Base-by-base conservation (phyloP, 1,140 invertebrate species). In the Proctacanthus coquilletti region DNA sequence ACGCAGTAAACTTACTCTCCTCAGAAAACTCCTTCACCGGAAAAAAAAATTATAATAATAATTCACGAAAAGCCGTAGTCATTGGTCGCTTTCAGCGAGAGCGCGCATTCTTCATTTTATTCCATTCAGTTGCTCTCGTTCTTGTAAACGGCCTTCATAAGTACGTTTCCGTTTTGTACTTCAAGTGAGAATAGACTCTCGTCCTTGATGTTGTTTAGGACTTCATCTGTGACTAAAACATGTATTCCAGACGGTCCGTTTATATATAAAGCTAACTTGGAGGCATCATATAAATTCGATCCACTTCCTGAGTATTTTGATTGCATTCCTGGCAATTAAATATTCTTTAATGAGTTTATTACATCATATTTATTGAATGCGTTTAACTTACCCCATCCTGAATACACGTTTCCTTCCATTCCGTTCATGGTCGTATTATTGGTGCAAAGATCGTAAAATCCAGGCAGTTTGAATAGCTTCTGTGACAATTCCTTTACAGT, bases 191-290 rank as follows among this genome's bases (percentile, higher is more conserved):
- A 78, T 59, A 76, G 70, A 42, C 71, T 70, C 47, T 76, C 70
- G 45, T 79, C 69, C 42, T 72, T 68, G 41, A 79, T 65, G 46
- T 78, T 70, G 19, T 64, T 63, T 13, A 80, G 65, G 33, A 84
- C 69, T 49, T 84, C 79, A 49, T 84, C 75, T 40, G 71, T 81
- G n/a, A 84, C 62, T 30, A 79, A 56, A 13, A 85, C 71, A 47
- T 79, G 77, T 25, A 85, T 80, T 29, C 74, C 73, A 36, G 74
- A 71, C 0, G 82, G 80, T 5, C 80, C 81, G 49, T 76, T 70
- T n/a, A 81, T 61, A 43, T 75, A 77, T 27, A 83, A 61, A 21
- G 44, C 45, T 21, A 45, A 52, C 43, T 60, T 60, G 36, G 72
- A 71, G 30, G 44, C 49, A 18, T 60, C 56, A 31, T 53, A 58